Evolutionary conservation across 2,113 vertebrate species (phyloP).

Genomic region (Prochilodus magdalenae): DNA sequence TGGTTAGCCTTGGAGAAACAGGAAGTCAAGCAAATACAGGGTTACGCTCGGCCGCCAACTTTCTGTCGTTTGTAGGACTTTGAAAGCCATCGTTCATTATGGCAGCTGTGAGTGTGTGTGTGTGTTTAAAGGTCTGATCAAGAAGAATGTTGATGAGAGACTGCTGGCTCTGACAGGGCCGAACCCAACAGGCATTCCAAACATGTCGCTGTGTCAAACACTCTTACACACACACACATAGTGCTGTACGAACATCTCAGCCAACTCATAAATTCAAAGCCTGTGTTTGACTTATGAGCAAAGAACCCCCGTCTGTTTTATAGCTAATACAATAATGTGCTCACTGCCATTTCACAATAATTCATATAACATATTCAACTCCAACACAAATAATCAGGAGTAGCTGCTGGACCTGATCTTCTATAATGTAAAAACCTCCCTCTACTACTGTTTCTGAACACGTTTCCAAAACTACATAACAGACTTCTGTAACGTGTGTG

Average conservation of each 20-base stretch:
- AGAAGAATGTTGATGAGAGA: conserved; percentile 52
- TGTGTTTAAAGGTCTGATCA: conserved; percentile 41
- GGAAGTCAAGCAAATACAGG: conserved; percentile 43
- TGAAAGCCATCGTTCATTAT: conserved; percentile 51
- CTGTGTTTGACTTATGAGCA: conserved; percentile 7
- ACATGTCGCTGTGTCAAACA: conserved; percentile 43
- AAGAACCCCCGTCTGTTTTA: not conserved
- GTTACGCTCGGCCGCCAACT: conserved; percentile 25
- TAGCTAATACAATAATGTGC: conserved; percentile 17
- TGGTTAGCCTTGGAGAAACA: conserved; percentile 22
- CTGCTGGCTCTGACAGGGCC: conserved; percentile 36
- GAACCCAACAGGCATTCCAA: conserved; percentile 32
- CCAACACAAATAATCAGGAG: conserved; percentile 12
- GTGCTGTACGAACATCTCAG: conserved; percentile 18
- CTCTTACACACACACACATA: conserved; percentile 2
- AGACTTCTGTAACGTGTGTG: not conserved
- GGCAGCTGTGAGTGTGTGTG: conserved; percentile 27
- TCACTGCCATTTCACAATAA: conserved; percentile 18
- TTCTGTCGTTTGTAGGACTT: conserved; percentile 45
- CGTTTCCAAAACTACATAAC: not conserved
- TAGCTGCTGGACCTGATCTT: not conserved
- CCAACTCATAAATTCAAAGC: conserved; percentile 39
- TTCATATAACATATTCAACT: not conserved
- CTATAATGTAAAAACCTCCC: conserved; percentile 3
- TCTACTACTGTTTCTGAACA: not conserved